These are phyloP conservation scores for Oryzias dopingdopingensis DNA, from an alignment of 2,797 vertebrate genomes.

Conservation along the genomic window DNA sequence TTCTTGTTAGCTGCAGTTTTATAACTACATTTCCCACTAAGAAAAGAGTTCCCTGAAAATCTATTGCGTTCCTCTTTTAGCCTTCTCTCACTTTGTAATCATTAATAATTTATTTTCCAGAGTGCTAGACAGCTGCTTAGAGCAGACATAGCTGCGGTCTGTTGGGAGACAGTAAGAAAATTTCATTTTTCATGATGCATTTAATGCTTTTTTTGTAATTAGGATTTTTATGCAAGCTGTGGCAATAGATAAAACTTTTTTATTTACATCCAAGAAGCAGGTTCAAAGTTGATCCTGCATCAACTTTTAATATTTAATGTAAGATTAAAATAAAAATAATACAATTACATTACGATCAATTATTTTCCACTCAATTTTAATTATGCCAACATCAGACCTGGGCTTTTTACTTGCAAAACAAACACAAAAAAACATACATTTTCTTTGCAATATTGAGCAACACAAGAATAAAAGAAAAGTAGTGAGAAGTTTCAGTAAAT, in stretches of 20 bases:
- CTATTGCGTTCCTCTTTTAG: neutral
- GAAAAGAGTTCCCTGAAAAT: neutral
- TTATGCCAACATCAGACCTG: no score
- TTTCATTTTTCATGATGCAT: neutral
- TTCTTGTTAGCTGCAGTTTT: neutral
- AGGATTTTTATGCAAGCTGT: no score
- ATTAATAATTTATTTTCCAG: slow-evolving; percentile 5
- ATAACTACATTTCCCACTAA: neutral
- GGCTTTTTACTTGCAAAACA: neutral
- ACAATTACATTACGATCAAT: no score
- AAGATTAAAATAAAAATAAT: no score
- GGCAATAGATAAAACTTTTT: no score
- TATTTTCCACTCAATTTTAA: no score
- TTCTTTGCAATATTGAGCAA: neutral
- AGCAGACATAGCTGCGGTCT: neutral
- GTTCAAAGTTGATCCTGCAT: no score
- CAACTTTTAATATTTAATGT: no score
- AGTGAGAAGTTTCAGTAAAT: neutral
- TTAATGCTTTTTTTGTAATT: no score
- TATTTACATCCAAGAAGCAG: no score
- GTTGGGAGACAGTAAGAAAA: neutral
- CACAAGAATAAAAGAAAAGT: no score
- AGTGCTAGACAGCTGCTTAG: neutral
- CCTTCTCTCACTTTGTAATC: slow-evolving; percentile 1
- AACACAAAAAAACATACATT: neutral